Conservation (phyloP, 2,113 vertebrate genomes). For the Axis porcinus region DNA sequence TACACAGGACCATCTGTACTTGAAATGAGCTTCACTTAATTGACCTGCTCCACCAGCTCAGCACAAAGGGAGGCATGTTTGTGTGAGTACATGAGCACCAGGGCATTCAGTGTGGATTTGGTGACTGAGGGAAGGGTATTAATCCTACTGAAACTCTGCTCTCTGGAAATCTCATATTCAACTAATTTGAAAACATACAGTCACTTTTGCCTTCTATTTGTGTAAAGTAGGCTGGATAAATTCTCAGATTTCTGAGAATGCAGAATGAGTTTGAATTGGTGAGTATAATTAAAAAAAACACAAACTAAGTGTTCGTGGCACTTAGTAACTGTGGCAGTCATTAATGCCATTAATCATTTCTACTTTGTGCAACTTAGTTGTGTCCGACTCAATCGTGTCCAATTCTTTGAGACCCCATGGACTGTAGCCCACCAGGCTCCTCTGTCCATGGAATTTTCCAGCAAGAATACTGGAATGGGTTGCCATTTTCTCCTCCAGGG, state of each 20-base stretch:
- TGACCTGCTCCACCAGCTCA: constrained; percentile 73
- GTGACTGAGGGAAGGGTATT: neutral
- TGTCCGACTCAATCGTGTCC: neutral
- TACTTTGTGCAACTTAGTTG: neutral
- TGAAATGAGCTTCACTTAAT: constrained; percentile 80
- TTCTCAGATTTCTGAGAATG: neutral
- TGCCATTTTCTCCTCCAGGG: neutral
- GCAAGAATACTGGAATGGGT: neutral
- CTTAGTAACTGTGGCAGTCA: neutral
- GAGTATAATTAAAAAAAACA: neutral
- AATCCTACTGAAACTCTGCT: constrained; percentile 28
- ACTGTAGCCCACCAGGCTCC: neutral
- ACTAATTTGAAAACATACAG: constrained; percentile 49
- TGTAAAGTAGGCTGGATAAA: neutral
- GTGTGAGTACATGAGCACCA: constrained; percentile 60
- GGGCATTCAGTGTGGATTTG: neutral
- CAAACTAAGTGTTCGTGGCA: neutral
- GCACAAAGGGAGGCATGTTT: constrained; percentile 65
- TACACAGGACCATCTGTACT: constrained; percentile 82
- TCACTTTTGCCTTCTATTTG: neutral
- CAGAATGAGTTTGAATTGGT: neutral
- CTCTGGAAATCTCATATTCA: neutral
- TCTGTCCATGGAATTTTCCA: neutral
- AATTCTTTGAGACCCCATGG: neutral
- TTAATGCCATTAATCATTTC: neutral